Evolutionary conservation across 2,888 invertebrate genomes (phyloP), one percentile per base, ranked within the genome.

Genomic region (Hanleya hanleyi): DNA sequence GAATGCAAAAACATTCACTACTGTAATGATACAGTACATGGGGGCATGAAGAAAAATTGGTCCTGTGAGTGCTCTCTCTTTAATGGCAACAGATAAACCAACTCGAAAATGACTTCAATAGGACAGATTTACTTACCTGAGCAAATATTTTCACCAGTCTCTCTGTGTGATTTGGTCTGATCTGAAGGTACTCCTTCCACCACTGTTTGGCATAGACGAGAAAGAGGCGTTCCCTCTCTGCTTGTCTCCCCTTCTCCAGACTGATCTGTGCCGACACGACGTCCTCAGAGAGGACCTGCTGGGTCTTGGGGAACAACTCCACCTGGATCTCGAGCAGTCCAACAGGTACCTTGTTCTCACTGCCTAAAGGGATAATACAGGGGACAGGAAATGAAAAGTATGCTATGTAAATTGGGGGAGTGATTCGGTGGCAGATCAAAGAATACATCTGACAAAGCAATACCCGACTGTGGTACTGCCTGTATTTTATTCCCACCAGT

Each of bases 71-170:
- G n/a, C n/a, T n/a, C n/a, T n/a, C n/a, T n/a, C n/a, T n/a, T n/a
- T n/a, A n/a, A n/a, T n/a, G n/a, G n/a, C n/a, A n/a, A n/a, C n/a
- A n/a, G n/a, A n/a, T n/a, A n/a, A n/a, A n/a, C n/a, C n/a, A n/a
- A n/a, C n/a, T n/a, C n/a, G n/a, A n/a, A n/a, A n/a, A n/a, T n/a
- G n/a, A n/a, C n/a, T n/a, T n/a, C n/a, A n/a, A n/a, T n/a, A n/a
- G n/a, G n/a, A n/a, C n/a, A n/a, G n/a, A n/a, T n/a, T n/a, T 3
- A 18, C 71, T 47, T 74, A 90, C 88, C 84, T 88, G 87, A 62
- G 91, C 90, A 86, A 91, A 91, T 79, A 91, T 90, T 78, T 91
- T 91, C 37, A 91, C 90, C 6, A 89, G 82, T 61, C 91, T 82
- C 22, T 89, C 86, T 51, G 84, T 86, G 69, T 90, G 89, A 15